Evolutionary conservation across 2,888 invertebrate species (phyloP).

Genomic region (Serripes groenlandicus): DNA sequence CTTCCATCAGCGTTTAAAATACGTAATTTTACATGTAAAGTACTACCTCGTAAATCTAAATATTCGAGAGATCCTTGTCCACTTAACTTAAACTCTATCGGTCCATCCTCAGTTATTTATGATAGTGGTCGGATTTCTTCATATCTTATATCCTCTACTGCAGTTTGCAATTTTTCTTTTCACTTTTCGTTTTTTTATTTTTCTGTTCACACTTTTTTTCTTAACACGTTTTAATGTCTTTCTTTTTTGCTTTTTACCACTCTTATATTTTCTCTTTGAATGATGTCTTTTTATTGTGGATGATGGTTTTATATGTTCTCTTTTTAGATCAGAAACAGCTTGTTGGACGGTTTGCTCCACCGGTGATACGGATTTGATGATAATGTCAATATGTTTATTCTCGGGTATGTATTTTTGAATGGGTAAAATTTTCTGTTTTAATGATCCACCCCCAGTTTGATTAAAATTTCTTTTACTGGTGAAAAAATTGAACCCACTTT

Average conservation of each 20-base stretch:
- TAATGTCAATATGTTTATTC: neutral
- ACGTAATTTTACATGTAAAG: conserved; percentile 29
- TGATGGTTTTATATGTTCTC: conserved; percentile 24
- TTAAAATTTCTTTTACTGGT: conserved; percentile 1
- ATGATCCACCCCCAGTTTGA: conserved; percentile 3
- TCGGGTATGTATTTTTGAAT: conserved; percentile 15
- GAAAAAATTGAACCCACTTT: conserved; percentile 29
- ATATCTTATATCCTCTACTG: conserved; percentile 15
- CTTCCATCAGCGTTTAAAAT: conserved; percentile 28
- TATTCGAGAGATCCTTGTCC: conserved; percentile 27
- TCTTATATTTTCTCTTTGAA: too few species aligned
- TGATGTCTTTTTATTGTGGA: neutral
- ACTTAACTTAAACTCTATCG: conserved; percentile 24
- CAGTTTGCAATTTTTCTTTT: conserved; percentile 12
- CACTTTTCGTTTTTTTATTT: neutral
- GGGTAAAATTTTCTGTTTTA: conserved; percentile 8
- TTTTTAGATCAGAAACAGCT: conserved; percentile 11
- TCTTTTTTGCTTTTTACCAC: too few species aligned
- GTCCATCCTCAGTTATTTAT: conserved; percentile 21
- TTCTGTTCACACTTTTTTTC: neutral
- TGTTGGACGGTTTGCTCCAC: conserved; percentile 13
- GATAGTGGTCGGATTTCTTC: conserved; percentile 35
- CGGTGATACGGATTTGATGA: conserved; percentile 14
- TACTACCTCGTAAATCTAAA: conserved; percentile 22
- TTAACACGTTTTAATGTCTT: too few species aligned